A percentile compares a stretch with the other conserved stretches of the same genome.
These are phyloP conservation scores for Xestoiulus laeticollis DNA, from an alignment of 2,888 invertebrate genomes.

Conservation along the genomic window DNA sequence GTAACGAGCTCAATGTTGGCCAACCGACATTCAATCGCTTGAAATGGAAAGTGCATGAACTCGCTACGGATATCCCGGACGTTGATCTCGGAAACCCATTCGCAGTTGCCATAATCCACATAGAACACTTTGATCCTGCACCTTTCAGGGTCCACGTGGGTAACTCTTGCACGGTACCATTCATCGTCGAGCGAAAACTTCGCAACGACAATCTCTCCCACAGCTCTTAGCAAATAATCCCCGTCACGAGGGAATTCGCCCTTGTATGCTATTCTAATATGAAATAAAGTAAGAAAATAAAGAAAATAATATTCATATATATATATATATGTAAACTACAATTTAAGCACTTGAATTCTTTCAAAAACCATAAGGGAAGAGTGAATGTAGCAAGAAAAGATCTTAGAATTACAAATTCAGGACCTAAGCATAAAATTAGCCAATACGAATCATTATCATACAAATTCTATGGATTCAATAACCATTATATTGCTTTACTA, in stretches of 20 bases:
- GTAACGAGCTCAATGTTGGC: constrained; percentile 58
- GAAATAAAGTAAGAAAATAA: background rate
- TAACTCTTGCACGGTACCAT: constrained; percentile 61
- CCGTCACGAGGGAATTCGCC: background rate
- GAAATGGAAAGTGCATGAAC: constrained; percentile 63
- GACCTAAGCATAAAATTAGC: no score
- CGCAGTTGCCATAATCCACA: constrained; percentile 63
- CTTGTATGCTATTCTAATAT: constrained; percentile 44
- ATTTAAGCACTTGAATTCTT: no score
- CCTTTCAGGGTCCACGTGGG: background rate
- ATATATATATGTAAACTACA: no score
- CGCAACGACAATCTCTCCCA: constrained; percentile 62
- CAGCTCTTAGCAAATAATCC: constrained; percentile 56
- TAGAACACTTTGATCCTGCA: constrained; percentile 59
- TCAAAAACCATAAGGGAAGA: no score
- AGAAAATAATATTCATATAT: no score
- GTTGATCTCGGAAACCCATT: constrained; percentile 60
- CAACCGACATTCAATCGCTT: constrained; percentile 63
- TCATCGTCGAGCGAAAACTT: constrained; percentile 58
- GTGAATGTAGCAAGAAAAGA: no score
- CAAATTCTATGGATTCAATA: no score
- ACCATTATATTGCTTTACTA: no score
- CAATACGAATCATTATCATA: no score
- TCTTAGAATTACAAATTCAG: no score
- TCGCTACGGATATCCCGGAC: constrained; percentile 60